Conservation (phyloP, 2,888 invertebrate species). For the Caenorhabditis doughertyi region DNA sequence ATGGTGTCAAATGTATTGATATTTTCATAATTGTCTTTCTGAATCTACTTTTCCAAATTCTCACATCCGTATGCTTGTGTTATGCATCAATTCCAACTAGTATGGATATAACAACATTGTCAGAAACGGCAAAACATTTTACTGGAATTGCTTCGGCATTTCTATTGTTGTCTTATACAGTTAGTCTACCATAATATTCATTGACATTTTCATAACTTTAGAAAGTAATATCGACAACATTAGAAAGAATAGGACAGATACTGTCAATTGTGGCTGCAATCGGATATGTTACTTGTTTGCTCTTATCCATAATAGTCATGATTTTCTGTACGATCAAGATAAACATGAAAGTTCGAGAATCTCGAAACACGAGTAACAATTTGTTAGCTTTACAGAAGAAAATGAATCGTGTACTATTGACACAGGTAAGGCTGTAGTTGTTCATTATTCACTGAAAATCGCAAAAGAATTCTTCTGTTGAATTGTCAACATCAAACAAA, state of each 20-base stretch:
- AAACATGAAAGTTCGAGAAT: slow-evolving; percentile 43
- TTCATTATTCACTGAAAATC: no score
- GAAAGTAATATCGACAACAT: not conserved
- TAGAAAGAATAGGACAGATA: slow-evolving; percentile 18
- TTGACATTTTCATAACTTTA: slow-evolving; percentile 1
- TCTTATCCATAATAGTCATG: slow-evolving; percentile 24
- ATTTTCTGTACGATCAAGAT: slow-evolving; percentile 38
- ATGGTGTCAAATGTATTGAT: slow-evolving; percentile 15
- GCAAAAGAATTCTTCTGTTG: no score
- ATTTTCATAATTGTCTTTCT: not conserved
- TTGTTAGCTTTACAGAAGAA: slow-evolving; percentile 39
- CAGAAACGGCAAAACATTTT: not conserved
- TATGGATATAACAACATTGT: not conserved
- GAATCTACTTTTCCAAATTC: slow-evolving; percentile 16
- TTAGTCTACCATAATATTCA: not conserved
- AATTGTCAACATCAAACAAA: not conserved
- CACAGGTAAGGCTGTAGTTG: slow-evolving; percentile 10
- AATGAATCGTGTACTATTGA: slow-evolving; percentile 38
- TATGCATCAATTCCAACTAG: slow-evolving; percentile 27
- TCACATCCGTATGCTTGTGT: slow-evolving; percentile 27
- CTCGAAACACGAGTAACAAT: slow-evolving; percentile 35
- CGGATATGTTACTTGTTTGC: not conserved
- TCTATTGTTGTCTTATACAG: slow-evolving; percentile 28
- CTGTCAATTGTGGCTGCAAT: slow-evolving; percentile 26
- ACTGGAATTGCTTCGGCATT: slow-evolving; percentile 12